Base-by-base conservation (phyloP, 1,140 invertebrate genomes). In the Drosophila kohkoa region DNA sequence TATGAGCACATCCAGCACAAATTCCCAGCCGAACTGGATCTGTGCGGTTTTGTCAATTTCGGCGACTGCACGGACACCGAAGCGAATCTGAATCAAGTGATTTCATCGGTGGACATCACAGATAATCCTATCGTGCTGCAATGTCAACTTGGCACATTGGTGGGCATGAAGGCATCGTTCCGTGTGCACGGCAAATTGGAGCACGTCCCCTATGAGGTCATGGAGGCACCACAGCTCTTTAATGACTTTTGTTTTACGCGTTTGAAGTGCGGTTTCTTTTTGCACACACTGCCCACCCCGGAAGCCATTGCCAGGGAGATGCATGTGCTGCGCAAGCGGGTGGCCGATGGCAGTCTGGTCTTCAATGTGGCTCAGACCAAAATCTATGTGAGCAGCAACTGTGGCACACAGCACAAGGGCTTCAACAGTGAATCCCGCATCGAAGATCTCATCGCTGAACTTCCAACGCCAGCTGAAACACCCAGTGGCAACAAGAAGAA, bases 81-180 rank as follows among this genome's bases (percentile, higher is more conserved):
- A 46, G 93, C 91, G 5, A 93, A 94, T 76, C 92, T 95, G 55
- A 94, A 94, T 74, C 94, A 95, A 85, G 94, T 95, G 69, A 93
- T 96, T 58, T 95, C 95, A 94, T 94, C 95, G 88, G 94, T 96
- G 75, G 95, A 96, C 91, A 95, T 96, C 63, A 96, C 96, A 54
- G 96, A 96, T 87, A 96, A 96, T 93, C 96, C 95, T 30, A 93
- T 96, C 45, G 93, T 96, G 67, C 92, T 96, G 28, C 94, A 94
- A 79, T 95, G 94, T 77, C 93, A 93, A n/a, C 70, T 94, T 20
- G 93, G 93, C 68, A 93, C 94, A 10, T 85, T 93, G 55, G 94
- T 94, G 66, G 93, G 94, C 15, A 81, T 96, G 55, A 93, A 94
- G 81, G 94, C 95, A 8, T 95, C 95, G 72, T 95, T 96, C 85